phyloP scores from a whole-genome alignment of 2,797 vertebrate genomes.

The Sebastes reedi region DNA sequence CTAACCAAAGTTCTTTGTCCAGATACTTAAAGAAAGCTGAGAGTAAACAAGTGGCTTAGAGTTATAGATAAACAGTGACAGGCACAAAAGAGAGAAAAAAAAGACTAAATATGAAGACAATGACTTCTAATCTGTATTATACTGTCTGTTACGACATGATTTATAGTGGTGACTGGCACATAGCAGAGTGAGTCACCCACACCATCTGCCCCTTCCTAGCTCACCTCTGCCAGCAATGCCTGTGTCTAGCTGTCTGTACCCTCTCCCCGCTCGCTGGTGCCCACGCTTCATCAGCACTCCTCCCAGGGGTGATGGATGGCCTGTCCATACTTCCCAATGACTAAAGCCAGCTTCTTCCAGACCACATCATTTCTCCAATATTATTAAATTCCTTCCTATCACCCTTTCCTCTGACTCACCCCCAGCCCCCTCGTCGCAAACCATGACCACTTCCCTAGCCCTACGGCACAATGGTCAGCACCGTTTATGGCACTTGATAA shows the following conservation, averaged over 20 bases:
- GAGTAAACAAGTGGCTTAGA: not conserved
- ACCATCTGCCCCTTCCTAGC: slow-evolving; percentile 79
- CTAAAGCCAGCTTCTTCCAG: slow-evolving; percentile 69
- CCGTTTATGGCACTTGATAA: slow-evolving; percentile 58
- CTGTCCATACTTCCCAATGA: slow-evolving; percentile 70
- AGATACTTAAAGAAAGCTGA: slow-evolving; percentile 9
- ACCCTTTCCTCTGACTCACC: slow-evolving; percentile 77
- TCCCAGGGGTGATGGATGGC: slow-evolving; percentile 72
- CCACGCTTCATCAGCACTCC: slow-evolving; percentile 73
- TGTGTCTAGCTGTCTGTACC: slow-evolving; percentile 66
- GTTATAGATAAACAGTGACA: slow-evolving; percentile 15
- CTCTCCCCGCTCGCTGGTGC: slow-evolving; percentile 61
- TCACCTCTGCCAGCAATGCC: slow-evolving; percentile 76
- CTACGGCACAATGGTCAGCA: slow-evolving; percentile 47
- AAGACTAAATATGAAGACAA: slow-evolving; percentile 52
- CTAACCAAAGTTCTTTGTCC: not conserved
- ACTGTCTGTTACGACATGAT: slow-evolving; percentile 56
- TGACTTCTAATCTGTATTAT: slow-evolving; percentile 52
- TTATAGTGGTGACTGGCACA: slow-evolving; percentile 75
- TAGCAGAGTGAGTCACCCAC: slow-evolving; percentile 77
- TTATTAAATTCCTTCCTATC: slow-evolving; percentile 75
- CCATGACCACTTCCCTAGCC: slow-evolving; percentile 51
- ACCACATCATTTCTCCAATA: slow-evolving; percentile 73
- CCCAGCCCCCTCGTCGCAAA: slow-evolving; percentile 45
- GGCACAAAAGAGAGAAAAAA: slow-evolving; percentile 1